Conservation (phyloP, 2,888 invertebrate species). For the Horisme vitalbata region DNA sequence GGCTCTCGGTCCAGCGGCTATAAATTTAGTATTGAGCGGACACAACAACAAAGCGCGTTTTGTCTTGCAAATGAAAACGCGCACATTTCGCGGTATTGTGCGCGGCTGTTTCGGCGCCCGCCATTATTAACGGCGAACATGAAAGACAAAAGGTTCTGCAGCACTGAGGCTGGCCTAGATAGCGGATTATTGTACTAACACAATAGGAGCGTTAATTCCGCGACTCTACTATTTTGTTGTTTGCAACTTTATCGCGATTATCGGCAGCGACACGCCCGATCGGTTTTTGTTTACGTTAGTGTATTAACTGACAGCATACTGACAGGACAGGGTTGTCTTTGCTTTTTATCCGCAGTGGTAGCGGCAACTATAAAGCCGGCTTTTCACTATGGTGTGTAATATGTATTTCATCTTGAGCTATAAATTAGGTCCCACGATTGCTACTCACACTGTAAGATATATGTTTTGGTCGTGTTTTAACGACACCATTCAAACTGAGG, state of each 20-base stretch:
- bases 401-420: too few species aligned
- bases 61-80: slow-evolving; percentile 84
- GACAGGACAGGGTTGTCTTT: slow-evolving; percentile 33
- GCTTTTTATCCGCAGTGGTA: slow-evolving; percentile 17
- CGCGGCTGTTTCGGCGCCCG: slow-evolving; percentile 82
- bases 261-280: slow-evolving; percentile 53
- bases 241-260: slow-evolving; percentile 79
- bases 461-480: too few species aligned
- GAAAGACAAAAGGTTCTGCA: slow-evolving; percentile 84
- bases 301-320: slow-evolving; percentile 23
- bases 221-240: slow-evolving; percentile 81
- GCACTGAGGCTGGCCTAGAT: slow-evolving; percentile 83
- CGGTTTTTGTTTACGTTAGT: slow-evolving; percentile 37
- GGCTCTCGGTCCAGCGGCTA: slow-evolving; percentile 77
- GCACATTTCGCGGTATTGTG: slow-evolving; percentile 83
- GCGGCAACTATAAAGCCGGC: slow-evolving; percentile 11
- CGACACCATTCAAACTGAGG: too few species aligned
- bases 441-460: too few species aligned
- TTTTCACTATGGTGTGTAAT: too few species aligned
- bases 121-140: slow-evolving; percentile 83
- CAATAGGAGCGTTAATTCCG: slow-evolving; percentile 82
- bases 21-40: slow-evolving; percentile 82
- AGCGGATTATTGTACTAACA: slow-evolving; percentile 83
- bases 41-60: slow-evolving; percentile 82
- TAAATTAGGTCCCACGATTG: too few species aligned